Base-by-base conservation (phyloP, 2,797 vertebrate species). In the Gymnothorax javanicus region DNA sequence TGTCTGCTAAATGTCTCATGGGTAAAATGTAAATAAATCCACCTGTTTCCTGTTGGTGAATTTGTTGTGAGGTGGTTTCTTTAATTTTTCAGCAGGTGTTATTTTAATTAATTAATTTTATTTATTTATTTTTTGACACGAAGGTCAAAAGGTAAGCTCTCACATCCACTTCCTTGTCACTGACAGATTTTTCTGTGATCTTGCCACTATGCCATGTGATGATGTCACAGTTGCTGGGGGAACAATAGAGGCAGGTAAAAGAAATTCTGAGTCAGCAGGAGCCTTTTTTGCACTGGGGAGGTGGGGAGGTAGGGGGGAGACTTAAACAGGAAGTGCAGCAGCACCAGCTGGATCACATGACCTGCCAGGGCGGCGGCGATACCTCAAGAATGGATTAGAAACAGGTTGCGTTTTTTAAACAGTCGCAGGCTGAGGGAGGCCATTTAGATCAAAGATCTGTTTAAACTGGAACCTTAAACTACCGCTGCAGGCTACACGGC, bases 191-290 rank as follows among this genome's bases (percentile, higher is more conserved):
- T 81, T 59, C 60, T n/a, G 50, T 87, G 50, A 6, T 27, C 83
- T 13, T 8, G 75, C 56, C 20, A 75, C 75, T 73, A 87, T 85
- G 33, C 81, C 86, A 82, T 67, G 83, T 23, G 27, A 0, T 92
- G 92, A 93, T 92, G 92, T 93, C 92, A 94, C 88, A 88, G 69
- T 59, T 71, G 69, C 27, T 33, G 85, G 54, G 83, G 5, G 85
- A 91, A 92, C 93, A 93, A 92, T 91, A 89, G 89, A 85, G 87
- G 58, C 33, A 27, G 79, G 71, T 69, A 58, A 91, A 83, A 92
- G 2, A 95, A 93, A 90, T 64, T 82, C 89, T 88, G 88, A 92
- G 87, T 94, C 90, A 92, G 92, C 91, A 92, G 91, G 87, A 94
- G 91, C 87, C 69, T 81, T 75, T 77, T 82, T 87, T 73, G 86